These are phyloP conservation scores for Microctenopoma stevenorrisi DNA, from an alignment of 2,797 vertebrate species.

Conservation along the genomic window DNA sequence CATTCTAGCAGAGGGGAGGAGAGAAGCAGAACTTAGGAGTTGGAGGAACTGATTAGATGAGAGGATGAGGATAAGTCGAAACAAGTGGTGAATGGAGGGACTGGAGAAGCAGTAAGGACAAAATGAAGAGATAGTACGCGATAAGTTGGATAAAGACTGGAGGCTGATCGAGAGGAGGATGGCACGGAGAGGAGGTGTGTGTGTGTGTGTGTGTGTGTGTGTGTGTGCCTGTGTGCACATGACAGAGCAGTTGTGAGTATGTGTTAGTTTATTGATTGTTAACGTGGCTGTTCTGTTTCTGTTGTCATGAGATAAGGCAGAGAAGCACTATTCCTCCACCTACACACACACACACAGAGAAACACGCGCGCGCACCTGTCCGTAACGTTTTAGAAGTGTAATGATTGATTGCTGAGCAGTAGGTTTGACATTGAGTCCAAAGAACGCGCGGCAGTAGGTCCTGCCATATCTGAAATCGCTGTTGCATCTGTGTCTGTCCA, in stretches of 20 bases:
- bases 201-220: slow-evolving; percentile 11
- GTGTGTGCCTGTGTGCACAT: slow-evolving; percentile 9
- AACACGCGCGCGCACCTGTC: slow-evolving; percentile 41
- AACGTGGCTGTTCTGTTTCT: slow-evolving; percentile 78
- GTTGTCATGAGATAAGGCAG: slow-evolving; percentile 83
- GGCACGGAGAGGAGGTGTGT: slow-evolving; percentile 29
- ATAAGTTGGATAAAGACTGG: slow-evolving; percentile 66
- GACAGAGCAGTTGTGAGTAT: slow-evolving; percentile 60
- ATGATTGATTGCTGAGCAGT: slow-evolving; percentile 82
- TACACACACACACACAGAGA: slow-evolving; percentile 36
- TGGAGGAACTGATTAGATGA: slow-evolving; percentile 45
- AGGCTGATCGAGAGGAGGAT: slow-evolving; percentile 58
- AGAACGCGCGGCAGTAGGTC: slow-evolving; percentile 75
- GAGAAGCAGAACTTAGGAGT: slow-evolving; percentile 46
- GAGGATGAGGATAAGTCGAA: slow-evolving; percentile 47
- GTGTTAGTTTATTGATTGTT: slow-evolving; percentile 84
- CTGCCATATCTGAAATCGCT: slow-evolving; percentile 73
- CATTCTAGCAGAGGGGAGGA: slow-evolving; percentile 15
- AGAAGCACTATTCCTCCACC: slow-evolving; percentile 67
- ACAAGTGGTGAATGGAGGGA: slow-evolving; percentile 42
- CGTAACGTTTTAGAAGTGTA: slow-evolving; percentile 71
- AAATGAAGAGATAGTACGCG: slow-evolving; percentile 65
- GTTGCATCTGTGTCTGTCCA: slow-evolving; percentile 60
- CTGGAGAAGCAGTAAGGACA: slow-evolving; percentile 49
- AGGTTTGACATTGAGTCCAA: slow-evolving; percentile 82